Conservation (phyloP, 2,888 invertebrate species). For the Calliphora vomitoria region DNA sequence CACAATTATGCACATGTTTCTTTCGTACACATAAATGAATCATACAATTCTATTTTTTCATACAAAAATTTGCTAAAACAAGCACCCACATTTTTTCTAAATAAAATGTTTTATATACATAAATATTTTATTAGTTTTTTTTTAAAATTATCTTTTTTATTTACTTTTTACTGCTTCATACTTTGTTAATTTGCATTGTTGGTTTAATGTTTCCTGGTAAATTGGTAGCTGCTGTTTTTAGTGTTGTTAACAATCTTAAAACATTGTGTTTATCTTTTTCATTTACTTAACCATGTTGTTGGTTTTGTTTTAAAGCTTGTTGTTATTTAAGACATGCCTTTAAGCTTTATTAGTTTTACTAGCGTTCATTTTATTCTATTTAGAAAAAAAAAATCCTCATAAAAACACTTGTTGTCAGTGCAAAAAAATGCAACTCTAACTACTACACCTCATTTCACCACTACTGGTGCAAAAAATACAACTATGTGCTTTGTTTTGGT, state of each 20-base stretch:
- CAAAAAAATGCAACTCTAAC: slow-evolving; percentile 39
- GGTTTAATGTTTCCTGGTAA: slow-evolving; percentile 38
- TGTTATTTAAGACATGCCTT: slow-evolving; percentile 57
- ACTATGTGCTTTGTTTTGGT: background rate
- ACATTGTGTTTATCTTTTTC: slow-evolving; percentile 50
- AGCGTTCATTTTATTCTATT: background rate
- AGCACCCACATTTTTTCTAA: slow-evolving; percentile 25
- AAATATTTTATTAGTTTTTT: background rate
- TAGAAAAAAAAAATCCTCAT: background rate
- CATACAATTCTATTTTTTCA: slow-evolving; percentile 1
- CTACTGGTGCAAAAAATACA: background rate
- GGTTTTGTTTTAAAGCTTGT: slow-evolving; percentile 18
- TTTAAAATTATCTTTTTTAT: background rate
- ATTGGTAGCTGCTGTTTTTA: slow-evolving; percentile 51
- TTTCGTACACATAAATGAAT: slow-evolving; percentile 14
- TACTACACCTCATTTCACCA: background rate
- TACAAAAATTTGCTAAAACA: background rate
- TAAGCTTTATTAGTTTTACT: slow-evolving; percentile 54
- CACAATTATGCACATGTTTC: slow-evolving; percentile 8
- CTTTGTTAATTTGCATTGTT: slow-evolving; percentile 24
- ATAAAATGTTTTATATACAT: background rate
- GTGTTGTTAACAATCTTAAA: slow-evolving; percentile 60
- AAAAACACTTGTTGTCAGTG: slow-evolving; percentile 52
- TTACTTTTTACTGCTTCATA: background rate
- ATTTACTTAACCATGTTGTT: background rate